Percentiles rank a stretch among this genome's conserved stretches.
Evolutionary conservation across 2,888 invertebrate genomes (phyloP).

Genomic region (Euplexia lucipara): DNA sequence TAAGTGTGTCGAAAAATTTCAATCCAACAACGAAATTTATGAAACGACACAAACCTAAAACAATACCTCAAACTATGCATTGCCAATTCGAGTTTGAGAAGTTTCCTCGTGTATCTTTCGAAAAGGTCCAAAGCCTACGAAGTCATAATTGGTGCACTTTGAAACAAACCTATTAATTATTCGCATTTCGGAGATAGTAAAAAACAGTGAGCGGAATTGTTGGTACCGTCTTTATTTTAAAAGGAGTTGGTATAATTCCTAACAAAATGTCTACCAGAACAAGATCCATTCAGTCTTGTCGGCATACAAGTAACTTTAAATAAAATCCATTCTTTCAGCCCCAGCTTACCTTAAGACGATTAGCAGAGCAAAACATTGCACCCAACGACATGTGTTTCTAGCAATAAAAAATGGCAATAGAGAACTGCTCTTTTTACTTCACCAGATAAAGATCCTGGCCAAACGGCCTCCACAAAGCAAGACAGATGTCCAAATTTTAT

Average conservation of each 20-base stretch:
- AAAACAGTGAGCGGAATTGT: too few species aligned
- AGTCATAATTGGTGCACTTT: too few species aligned
- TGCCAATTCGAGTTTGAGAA: too few species aligned
- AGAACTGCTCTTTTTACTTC: conserved; percentile 79
- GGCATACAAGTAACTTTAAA: conserved; percentile 42
- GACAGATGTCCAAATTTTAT: conserved; percentile 86
- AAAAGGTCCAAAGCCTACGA: too few species aligned
- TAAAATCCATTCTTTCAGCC: conserved; percentile 50
- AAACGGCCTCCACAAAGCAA: conserved; percentile 78
- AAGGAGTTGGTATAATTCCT: not conserved
- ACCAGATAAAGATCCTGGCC: conserved; percentile 72
- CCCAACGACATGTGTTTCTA: conserved; percentile 53
- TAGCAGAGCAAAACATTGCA: conserved; percentile 56
- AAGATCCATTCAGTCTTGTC: conserved; percentile 10
- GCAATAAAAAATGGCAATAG: conserved; percentile 45
- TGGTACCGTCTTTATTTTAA: too few species aligned
- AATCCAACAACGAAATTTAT: too few species aligned
- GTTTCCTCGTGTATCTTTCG: too few species aligned
- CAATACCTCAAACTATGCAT: too few species aligned
- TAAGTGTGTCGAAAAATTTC: too few species aligned
- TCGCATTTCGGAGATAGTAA: too few species aligned
- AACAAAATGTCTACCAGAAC: conserved; percentile 16
- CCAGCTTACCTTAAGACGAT: conserved; percentile 61
- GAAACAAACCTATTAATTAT: too few species aligned
- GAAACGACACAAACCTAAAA: too few species aligned